These are phyloP conservation scores for Nannoperca australis DNA, from an alignment of 2,797 vertebrate genomes.

Conservation along the genomic window DNA sequence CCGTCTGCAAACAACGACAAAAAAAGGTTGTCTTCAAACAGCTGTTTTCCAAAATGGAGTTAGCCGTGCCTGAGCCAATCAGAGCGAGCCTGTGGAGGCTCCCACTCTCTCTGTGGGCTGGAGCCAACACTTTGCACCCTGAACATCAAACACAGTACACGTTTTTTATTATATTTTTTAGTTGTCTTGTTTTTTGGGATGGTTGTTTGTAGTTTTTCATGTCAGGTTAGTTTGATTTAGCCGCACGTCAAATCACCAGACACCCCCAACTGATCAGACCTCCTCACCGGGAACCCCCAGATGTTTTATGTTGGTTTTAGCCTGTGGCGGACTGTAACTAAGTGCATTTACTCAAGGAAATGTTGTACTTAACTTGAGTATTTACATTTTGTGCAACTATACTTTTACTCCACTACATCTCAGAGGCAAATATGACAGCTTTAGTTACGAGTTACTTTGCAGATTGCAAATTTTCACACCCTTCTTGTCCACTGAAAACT, in stretches of 20 bases:
- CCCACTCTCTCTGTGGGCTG: constrained; percentile 71
- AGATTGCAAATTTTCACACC: too few species aligned
- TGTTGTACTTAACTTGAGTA: background rate
- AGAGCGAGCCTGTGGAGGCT: constrained; percentile 66
- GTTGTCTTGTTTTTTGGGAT: background rate
- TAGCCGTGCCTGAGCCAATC: constrained; percentile 81
- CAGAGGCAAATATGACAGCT: background rate
- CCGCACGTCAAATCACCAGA: constrained; percentile 34
- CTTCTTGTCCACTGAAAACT: too few species aligned
- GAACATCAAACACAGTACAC: constrained; percentile 19
- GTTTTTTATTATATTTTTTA: background rate
- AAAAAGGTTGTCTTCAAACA: constrained; percentile 82
- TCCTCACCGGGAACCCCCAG: constrained; percentile 22
- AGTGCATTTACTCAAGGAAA: background rate
- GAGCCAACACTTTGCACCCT: constrained; percentile 43
- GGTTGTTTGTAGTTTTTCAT: constrained; percentile 20
- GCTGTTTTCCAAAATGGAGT: constrained; percentile 91
- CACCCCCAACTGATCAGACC: background rate
- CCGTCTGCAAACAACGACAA: constrained; percentile 68
- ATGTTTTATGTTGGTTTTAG: constrained; percentile 15
- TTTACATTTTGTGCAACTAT: background rate
- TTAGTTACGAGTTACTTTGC: background rate
- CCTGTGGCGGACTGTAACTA: background rate
- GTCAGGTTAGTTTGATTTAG: constrained; percentile 37
- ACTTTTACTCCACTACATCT: background rate